A percentile compares a stretch with the other conserved stretches of the same genome.
These are phyloP conservation scores for Echinarachnius parma DNA, from an alignment of 53 echinoderm and acorn worm genomes.

Conservation along the genomic window DNA sequence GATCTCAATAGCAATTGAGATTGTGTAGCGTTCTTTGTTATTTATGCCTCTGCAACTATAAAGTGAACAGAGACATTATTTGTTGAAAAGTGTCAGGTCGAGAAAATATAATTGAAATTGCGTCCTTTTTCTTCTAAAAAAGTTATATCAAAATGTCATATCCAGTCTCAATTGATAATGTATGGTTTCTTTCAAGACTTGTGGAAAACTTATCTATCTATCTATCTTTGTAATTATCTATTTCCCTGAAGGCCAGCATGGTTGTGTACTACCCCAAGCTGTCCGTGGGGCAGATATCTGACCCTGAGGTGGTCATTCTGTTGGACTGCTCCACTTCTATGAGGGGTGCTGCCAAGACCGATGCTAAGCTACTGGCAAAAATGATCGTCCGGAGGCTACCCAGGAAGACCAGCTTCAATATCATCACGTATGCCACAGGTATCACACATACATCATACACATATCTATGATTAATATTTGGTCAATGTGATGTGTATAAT, in stretches of 20 bases:
- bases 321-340: conserved; percentile 97
- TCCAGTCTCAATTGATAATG: no score
- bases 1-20: no score
- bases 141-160: neutral
- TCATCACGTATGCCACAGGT: conserved; percentile 91
- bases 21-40: no score
- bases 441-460: neutral
- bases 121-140: no score
- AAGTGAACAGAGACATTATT: neutral
- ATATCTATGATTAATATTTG: no score
- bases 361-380: conserved; percentile 72
- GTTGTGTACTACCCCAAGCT: conserved; percentile 86
- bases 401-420: conserved; percentile 63
- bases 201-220: no score
- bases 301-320: conserved; percentile 75
- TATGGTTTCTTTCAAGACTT: no score
- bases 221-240: no score
- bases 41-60: no score
- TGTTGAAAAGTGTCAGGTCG: neutral
- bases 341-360: conserved; percentile 60
- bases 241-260: conserved; percentile 74
- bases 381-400: conserved; percentile 66
- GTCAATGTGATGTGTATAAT: no score
- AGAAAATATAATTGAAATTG: no score
- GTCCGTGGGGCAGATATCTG: conserved; percentile 40